A percentile compares a stretch with the other conserved stretches of the same genome.
These are phyloP conservation scores for Marmota monax DNA, from an alignment of 2,113 vertebrate genomes.

Conservation along the genomic window DNA sequence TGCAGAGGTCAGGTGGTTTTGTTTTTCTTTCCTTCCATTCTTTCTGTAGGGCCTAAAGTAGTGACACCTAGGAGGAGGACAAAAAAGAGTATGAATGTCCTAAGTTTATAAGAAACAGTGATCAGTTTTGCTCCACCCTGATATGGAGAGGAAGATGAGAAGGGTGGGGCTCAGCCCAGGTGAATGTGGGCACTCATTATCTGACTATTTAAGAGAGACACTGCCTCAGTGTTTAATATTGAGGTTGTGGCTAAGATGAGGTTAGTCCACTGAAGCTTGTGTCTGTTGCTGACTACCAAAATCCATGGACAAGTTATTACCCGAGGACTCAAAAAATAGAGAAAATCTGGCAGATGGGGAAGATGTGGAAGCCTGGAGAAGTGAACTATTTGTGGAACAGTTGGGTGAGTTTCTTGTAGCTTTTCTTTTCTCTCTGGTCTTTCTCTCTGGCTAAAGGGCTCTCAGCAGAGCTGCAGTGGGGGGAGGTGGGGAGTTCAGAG, in stretches of 20 bases:
- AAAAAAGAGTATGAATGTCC: background rate
- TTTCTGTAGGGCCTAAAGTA: background rate
- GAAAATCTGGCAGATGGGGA: background rate
- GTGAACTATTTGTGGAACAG: background rate
- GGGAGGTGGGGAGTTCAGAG: background rate
- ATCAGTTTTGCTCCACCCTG: background rate
- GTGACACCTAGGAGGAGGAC: background rate
- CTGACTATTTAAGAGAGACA: background rate
- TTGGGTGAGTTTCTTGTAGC: background rate
- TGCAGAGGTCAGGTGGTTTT: background rate
- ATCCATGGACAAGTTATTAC: background rate
- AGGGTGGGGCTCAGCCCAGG: background rate
- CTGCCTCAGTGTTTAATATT: background rate
- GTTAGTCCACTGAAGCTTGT: rapidly evolving
- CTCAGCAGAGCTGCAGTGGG: background rate
- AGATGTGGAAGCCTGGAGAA: background rate
- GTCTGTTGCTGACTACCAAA: no score
- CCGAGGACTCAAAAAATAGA: background rate
- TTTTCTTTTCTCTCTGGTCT: background rate
- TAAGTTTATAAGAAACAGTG: background rate
- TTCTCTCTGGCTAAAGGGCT: background rate
- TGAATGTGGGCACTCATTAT: background rate
- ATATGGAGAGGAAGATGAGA: background rate
- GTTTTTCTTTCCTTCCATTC: background rate
- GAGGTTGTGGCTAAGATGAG: rapidly evolving